Evolutionary conservation across 1,140 invertebrate genomes (phyloP), one percentile per base, ranked within the genome.

Genomic region (Anthonomus grandis): DNA sequence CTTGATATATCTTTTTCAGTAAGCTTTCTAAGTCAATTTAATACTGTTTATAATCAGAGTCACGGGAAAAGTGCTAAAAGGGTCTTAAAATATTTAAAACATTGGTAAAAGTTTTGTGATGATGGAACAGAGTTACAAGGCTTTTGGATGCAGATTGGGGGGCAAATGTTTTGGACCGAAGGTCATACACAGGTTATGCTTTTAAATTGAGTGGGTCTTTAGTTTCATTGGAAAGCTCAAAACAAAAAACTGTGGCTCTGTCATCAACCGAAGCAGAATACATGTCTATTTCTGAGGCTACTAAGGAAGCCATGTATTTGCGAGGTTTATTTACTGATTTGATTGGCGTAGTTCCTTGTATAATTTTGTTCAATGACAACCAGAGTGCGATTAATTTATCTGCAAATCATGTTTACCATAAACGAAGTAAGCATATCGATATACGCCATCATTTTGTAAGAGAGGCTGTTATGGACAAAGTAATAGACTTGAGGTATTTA

Each of bases 1-100:
- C 76, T 76, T 27, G 76, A 79, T 65, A 74, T 79, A 25, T 52
- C 73, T 3, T 78, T 66, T 64, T 62, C 73, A 24, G 72, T 79
- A 0, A 71, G 67, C 52, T 64, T 60, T 34, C 47, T 72, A 8
- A 72, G 68, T 39, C 70, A 73, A 50, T 75, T 72, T 60, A 72
- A 70, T 37, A 69, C 66, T 17, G 48, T 25, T 37, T 70, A 53
- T 49, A 34, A 48, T 38, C 37, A 59, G 45, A 38, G 34, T 22
- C 75, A 78, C 63, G 75, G 70, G 67, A 61, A 50, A 31, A 60
- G 56, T 42, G 72, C 69, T 1, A 75, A 78, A 60, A 44, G 72
- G 19, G 53, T 78, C 9, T 62, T 78, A 21, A 53, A 64, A 18
- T 78, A 79, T 56, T 59, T 79, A 6, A 68, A 71, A 57, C 69